Percentiles rank a stretch among this genome's conserved stretches.
These are phyloP conservation scores for Drosophila borealis DNA, from an alignment of 2,888 invertebrate species.

Conservation along the genomic window DNA sequence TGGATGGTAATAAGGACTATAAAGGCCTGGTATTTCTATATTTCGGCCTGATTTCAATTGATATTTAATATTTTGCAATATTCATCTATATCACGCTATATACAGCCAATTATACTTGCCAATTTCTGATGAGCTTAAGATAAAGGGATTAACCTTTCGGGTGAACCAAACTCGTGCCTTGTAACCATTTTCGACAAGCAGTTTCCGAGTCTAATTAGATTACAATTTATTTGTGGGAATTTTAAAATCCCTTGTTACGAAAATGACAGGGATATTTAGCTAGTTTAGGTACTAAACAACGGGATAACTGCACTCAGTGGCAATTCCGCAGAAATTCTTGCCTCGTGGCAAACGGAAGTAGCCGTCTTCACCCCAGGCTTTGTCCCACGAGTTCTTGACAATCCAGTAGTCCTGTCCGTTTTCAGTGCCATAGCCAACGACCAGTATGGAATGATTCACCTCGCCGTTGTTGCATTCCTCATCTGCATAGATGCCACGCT, in stretches of 20 bases:
- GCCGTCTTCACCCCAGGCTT: slow-evolving; percentile 83
- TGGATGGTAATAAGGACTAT: too few species aligned
- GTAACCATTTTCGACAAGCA: neutral
- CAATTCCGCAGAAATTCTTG: slow-evolving; percentile 83
- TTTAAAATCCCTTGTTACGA: neutral
- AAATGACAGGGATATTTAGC: neutral
- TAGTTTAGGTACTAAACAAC: slow-evolving; percentile 60
- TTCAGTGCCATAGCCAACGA: slow-evolving; percentile 84
- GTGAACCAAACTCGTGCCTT: too few species aligned
- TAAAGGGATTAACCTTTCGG: too few species aligned
- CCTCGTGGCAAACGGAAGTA: slow-evolving; percentile 83
- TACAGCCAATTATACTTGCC: too few species aligned
- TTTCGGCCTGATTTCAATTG: too few species aligned
- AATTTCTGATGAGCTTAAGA: too few species aligned
- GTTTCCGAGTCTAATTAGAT: neutral
- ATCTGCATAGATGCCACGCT: slow-evolving; percentile 82
- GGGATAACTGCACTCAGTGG: slow-evolving; percentile 83
- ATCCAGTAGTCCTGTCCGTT: slow-evolving; percentile 84
- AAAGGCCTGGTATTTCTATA: too few species aligned
- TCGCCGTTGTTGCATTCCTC: slow-evolving; percentile 82
- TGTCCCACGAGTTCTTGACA: slow-evolving; percentile 84
- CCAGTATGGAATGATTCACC: slow-evolving; percentile 82
- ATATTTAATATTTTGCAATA: too few species aligned
- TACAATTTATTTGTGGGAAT: neutral
- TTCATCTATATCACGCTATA: too few species aligned